Conservation (phyloP, 2,113 vertebrate species). For the Oryzias woworae region DNA sequence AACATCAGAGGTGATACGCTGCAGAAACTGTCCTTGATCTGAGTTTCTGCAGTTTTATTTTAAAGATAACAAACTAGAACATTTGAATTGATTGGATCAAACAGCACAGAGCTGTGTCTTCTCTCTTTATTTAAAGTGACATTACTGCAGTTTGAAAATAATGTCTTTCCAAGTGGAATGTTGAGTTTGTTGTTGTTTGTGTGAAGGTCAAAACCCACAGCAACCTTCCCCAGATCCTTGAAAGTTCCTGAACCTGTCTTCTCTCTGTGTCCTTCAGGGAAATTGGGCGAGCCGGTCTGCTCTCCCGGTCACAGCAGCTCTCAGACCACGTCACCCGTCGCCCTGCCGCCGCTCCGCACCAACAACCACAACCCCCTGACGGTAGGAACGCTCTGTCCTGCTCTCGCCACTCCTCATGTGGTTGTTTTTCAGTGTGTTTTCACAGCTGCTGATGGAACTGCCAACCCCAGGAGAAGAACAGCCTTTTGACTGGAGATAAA, state of each 20-base stretch:
- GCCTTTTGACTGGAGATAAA: no score
- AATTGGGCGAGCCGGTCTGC: conserved; percentile 66
- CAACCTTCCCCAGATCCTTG: neutral
- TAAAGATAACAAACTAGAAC: no score
- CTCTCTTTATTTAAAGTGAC: no score
- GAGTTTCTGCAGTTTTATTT: no score
- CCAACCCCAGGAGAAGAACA: neutral
- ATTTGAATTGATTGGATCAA: no score
- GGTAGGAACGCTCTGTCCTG: conserved; percentile 28
- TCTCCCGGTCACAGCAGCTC: conserved; percentile 64
- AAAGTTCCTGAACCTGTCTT: neutral
- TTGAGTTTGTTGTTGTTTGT: no score
- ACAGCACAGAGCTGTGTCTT: no score
- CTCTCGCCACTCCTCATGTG: neutral
- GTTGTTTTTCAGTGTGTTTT: neutral
- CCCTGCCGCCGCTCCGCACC: conserved; percentile 66
- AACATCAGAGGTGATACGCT: no score
- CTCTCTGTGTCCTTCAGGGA: conserved; percentile 45
- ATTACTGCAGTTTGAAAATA: no score
- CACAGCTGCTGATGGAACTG: neutral
- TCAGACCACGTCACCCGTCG: conserved; percentile 56
- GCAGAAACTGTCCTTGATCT: no score
- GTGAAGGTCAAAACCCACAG: neutral
- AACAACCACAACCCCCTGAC: conserved; percentile 59
- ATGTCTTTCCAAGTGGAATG: no score